Percentiles rank a stretch among this genome's conserved stretches.
These are phyloP conservation scores for Dolichallabes microphthalmus DNA, from an alignment of 2,113 vertebrate species.

Conservation along the genomic window DNA sequence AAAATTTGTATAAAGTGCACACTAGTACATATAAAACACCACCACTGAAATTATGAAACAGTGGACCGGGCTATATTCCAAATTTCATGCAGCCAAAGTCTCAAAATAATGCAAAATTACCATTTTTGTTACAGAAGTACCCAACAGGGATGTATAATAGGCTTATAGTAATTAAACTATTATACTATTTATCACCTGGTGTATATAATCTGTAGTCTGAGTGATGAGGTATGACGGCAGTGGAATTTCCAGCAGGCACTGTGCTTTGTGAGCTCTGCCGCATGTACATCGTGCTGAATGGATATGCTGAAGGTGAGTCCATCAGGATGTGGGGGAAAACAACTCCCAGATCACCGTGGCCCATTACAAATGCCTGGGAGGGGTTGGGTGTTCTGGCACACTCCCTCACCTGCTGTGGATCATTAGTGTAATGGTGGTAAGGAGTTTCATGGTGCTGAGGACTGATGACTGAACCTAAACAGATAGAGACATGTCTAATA, in stretches of 20 bases:
- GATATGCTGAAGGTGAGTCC: constrained; percentile 62
- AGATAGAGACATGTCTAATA: neutral
- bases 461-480: constrained; percentile 26
- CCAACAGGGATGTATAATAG: neutral
- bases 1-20: neutral
- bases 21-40: neutral
- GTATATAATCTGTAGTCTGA: constrained; percentile 68
- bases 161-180: neutral
- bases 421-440: too few species aligned
- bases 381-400: constrained; percentile 64
- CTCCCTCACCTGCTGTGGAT: too few species aligned
- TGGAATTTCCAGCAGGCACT: constrained; percentile 36
- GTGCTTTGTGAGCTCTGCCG: constrained; percentile 62
- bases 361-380: constrained; percentile 66
- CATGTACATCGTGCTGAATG: constrained; percentile 51
- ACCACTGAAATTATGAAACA: neutral
- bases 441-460: too few species aligned
- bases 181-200: constrained; percentile 63
- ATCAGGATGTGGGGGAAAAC: constrained; percentile 59
- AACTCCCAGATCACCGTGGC: constrained; percentile 61
- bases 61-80: neutral
- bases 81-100: neutral
- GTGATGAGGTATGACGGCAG: constrained; percentile 54
- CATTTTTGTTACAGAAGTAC: neutral
- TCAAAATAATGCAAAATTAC: neutral